Percentiles rank a stretch among this genome's conserved stretches.
phyloP scores from a whole-genome alignment of 2,797 vertebrate species.

The Dermochelys coriacea region DNA sequence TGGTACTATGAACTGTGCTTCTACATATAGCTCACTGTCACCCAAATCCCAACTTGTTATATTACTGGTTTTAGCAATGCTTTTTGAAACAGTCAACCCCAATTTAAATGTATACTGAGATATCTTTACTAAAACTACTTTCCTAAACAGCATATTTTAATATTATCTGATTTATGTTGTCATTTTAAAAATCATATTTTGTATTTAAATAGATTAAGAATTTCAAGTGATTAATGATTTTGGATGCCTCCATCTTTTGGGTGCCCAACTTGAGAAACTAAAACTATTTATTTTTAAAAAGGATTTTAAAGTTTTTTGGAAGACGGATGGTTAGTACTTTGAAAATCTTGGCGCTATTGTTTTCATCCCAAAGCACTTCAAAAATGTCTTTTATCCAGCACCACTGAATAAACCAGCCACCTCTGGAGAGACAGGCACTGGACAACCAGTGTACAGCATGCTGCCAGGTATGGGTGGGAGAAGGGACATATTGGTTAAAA shows the following conservation, averaged over 20 bases:
- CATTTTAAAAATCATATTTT: background rate
- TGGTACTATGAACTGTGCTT: background rate
- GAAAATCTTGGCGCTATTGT: background rate
- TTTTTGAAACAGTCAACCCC: background rate
- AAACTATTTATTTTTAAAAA: background rate
- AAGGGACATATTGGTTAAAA: background rate
- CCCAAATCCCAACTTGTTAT: background rate
- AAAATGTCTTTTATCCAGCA: background rate
- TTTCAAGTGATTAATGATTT: background rate
- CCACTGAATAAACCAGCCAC: background rate
- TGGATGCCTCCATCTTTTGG: background rate
- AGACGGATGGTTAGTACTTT: background rate
- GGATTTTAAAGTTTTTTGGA: background rate
- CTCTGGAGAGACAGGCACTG: background rate
- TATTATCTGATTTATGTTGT: background rate
- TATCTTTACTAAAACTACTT: background rate
- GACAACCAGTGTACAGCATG: accelerated
- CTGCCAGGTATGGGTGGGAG: background rate
- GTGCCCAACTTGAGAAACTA: background rate
- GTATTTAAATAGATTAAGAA: background rate
- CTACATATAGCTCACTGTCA: background rate
- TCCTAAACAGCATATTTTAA: background rate
- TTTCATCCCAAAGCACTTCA: background rate
- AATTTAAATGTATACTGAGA: background rate
- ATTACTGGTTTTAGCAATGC: background rate